phyloP scores from a whole-genome alignment of 2,113 vertebrate species.

The Daboia siamensis region DNA sequence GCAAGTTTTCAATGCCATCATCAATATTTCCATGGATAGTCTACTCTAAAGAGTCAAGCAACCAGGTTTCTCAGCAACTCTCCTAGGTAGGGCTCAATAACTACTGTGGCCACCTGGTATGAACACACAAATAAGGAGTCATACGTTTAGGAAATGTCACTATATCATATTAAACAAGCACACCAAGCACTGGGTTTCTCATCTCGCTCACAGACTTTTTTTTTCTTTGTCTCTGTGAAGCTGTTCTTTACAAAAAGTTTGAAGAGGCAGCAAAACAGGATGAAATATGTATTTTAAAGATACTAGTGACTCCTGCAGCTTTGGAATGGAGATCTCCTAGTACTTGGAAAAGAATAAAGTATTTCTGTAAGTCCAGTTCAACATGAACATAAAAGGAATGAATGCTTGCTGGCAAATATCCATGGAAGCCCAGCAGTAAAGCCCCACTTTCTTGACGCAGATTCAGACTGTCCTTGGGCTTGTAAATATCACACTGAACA shows the following conservation, averaged over 20 bases:
- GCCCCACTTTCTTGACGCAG: not conserved
- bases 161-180: not conserved
- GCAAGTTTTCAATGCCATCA: not conserved
- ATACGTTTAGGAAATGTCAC: not conserved
- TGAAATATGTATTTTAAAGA: not conserved
- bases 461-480: not conserved
- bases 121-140: not conserved
- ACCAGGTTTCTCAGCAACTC: not conserved
- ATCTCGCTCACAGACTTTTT: not conserved
- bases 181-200: rapidly evolving
- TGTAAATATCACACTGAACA: not conserved
- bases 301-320: constrained; percentile 52
- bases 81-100: not conserved
- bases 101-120: not conserved
- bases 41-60: not conserved
- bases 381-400: constrained; percentile 65
- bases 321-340: constrained; percentile 47
- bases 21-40: not conserved
- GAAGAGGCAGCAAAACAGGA: not conserved
- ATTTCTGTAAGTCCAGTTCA: constrained; percentile 58
- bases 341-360: constrained; percentile 46
- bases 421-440: not conserved
- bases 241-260: not conserved
- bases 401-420: constrained; percentile 49
- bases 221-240: not conserved